Evolutionary conservation across 2,797 vertebrate species (phyloP), one percentile per base, ranked within the genome.

Genomic region (Coilia nasus): DNA sequence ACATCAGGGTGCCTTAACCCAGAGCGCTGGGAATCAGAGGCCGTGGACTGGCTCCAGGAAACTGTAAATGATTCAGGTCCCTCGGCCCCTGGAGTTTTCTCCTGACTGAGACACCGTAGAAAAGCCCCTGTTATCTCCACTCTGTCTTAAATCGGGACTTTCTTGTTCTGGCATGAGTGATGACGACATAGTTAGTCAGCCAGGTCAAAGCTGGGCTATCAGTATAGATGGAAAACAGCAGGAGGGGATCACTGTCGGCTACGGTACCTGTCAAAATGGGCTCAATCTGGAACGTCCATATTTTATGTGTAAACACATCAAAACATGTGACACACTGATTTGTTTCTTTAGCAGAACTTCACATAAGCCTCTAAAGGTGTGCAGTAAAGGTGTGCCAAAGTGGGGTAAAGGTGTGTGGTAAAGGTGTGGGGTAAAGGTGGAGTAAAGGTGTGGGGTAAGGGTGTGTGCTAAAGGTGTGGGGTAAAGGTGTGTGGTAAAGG

Each of bases 1-100:
- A 57, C 87, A 87, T 80, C 67, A 88, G 85, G 88, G 89, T 83
- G 84, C 82, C 82, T 84, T 54, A 84, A 83, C 84, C 80, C 84
- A 82, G 64, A 46, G 71, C 78, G 86, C 50, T 62, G 35, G 81
- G 83, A 82, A 90, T 89, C 84, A 88, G 59, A 89, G 85, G 64
- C 83, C 50, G 23, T 81, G 71, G 71, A 84, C 54, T 21, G 60
- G 47, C 62, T 59, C 83, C 23, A 10, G 71, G 64, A 71, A 71
- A 35, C 64, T 71, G 64, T 71, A 71, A 71, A 71, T 71, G 64
- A 71, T 71, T 28, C 28, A 35, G 64, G 64, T 71, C 64, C 64
- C 64, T 71, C 14, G 31, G 25, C 64, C 64, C 64, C 64, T 71
- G 14, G 64, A 17, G 64, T 31, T 64, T 64, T 71, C 25, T 31